phyloP scores from a whole-genome alignment of 2,113 vertebrate genomes.

The Hemiscyllium ocellatum region DNA sequence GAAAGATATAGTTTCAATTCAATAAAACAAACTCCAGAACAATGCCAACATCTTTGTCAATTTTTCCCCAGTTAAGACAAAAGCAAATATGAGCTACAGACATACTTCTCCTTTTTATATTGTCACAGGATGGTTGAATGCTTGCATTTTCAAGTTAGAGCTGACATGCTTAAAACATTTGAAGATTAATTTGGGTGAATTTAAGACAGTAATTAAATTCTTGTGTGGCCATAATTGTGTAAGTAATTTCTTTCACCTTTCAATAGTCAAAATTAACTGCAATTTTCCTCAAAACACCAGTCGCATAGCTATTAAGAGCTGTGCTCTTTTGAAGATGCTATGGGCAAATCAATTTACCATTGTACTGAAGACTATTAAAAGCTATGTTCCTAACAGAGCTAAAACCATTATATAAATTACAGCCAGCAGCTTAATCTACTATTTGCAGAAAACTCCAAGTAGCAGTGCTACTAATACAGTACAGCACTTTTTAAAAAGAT shows the following conservation, averaged over 20 bases:
- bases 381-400: neutral
- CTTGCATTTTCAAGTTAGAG: neutral
- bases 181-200: neutral
- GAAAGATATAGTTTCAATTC: neutral
- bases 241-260: neutral
- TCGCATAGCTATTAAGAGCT: neutral
- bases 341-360: neutral
- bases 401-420: neutral
- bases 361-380: neutral
- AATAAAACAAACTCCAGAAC: neutral
- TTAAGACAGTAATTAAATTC: neutral
- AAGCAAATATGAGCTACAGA: neutral
- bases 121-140: neutral
- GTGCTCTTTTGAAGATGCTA: neutral
- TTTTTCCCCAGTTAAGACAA: neutral
- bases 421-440: neutral
- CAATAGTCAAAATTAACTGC: neutral
- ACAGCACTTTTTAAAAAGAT: neutral
- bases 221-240: neutral
- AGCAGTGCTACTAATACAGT: too few species aligned
- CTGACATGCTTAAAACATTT: neutral
- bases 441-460: neutral
- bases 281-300: neutral
- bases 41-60: slow-evolving; percentile 1
- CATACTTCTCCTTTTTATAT: neutral